These are phyloP conservation scores for Oryzias melastigma DNA, from an alignment of 2,113 vertebrate species.

Conservation along the genomic window DNA sequence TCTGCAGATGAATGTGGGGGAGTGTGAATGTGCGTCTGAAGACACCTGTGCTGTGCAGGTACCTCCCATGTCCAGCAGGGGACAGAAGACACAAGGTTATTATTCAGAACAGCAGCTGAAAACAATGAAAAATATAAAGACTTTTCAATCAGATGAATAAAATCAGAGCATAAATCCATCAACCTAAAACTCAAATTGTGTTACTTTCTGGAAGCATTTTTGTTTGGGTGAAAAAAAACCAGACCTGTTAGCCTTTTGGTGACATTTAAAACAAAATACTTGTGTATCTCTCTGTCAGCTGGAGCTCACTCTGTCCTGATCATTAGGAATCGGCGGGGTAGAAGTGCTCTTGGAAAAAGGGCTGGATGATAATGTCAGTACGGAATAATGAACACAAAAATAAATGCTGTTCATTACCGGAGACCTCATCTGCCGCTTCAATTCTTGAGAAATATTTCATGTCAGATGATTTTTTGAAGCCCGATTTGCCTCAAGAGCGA, in stretches of 20 bases:
- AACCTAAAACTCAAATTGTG: neutral
- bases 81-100: constrained; percentile 40
- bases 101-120: accelerated
- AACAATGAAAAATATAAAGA: neutral
- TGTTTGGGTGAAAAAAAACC: neutral
- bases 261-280: constrained; percentile 24
- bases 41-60: neutral
- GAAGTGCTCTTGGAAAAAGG: constrained; percentile 9
- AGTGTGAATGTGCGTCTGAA: constrained; percentile 12
- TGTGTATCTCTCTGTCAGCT: constrained; percentile 14
- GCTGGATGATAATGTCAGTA: constrained; percentile 1
- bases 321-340: constrained; percentile 24
- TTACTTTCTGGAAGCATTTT: neutral
- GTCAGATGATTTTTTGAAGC: neutral
- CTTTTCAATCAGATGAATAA: neutral
- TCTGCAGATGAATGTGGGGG: constrained; percentile 49
- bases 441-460: neutral
- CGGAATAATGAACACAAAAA: neutral
- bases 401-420: neutral
- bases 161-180: too few relatives aligned
- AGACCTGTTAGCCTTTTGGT: constrained; percentile 26
- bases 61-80: constrained; percentile 37
- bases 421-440: neutral
- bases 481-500: neutral
- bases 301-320: constrained; percentile 25